phyloP scores from a whole-genome alignment of 92 coral and sea anemone genomes.

The Bergia sp. region DNA sequence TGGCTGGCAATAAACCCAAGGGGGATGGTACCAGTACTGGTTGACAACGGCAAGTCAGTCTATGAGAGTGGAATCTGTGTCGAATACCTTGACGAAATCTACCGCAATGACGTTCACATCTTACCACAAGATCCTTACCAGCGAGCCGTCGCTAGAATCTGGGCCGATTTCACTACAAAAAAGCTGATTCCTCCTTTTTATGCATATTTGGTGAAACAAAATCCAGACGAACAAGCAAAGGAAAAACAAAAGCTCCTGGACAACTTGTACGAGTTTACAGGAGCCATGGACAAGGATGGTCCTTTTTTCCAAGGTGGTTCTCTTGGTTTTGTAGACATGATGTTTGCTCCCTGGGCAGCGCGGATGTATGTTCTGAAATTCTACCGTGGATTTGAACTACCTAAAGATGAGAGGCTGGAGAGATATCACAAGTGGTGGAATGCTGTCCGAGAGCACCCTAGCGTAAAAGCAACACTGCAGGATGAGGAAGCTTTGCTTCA shows the following conservation, averaged over 20 bases:
- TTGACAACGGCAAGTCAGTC: conserved; percentile 63
- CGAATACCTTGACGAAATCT: conserved; percentile 74
- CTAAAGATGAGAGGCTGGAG: conserved; percentile 54
- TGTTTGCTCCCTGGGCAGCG: conserved; percentile 78
- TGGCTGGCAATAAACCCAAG: conserved; percentile 81
- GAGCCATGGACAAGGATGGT: conserved; percentile 67
- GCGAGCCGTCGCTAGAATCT: conserved; percentile 73
- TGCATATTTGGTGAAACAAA: conserved; percentile 60
- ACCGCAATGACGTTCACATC: conserved; percentile 51
- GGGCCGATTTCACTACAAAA: conserved; percentile 79
- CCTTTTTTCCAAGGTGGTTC: conserved; percentile 67
- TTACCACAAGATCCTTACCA: conserved; percentile 69
- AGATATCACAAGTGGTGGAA: conserved; percentile 71
- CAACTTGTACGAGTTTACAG: conserved; percentile 39
- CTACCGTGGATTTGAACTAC: conserved; percentile 66
- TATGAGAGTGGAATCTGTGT: conserved; percentile 76
- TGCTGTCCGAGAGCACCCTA: conserved; percentile 67
- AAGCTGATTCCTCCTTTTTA: conserved; percentile 72
- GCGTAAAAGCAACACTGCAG: conserved; percentile 51
- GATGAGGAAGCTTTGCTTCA: conserved; percentile 21
- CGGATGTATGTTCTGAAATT: conserved; percentile 65
- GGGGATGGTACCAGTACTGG: conserved; percentile 72
- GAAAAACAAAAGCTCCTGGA: conserved; percentile 55
- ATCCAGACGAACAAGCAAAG: conserved; percentile 55
- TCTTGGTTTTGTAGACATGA: conserved; percentile 75